Base-by-base conservation (phyloP, 1,140 invertebrate species). In the Holotrichia oblita region DNA sequence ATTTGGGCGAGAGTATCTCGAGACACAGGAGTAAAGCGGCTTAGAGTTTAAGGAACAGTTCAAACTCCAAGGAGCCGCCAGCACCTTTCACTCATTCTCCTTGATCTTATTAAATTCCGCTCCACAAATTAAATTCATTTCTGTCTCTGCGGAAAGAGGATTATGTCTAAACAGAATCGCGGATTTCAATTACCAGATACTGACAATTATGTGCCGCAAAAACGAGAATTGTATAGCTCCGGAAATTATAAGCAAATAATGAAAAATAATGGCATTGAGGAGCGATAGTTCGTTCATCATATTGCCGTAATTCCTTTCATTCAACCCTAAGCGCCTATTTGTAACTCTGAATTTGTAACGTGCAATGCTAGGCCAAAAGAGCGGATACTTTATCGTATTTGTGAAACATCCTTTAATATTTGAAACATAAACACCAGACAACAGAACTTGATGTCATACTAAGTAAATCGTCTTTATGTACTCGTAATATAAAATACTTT, bases 61-160 rank as follows among this genome's bases (percentile, higher is more conserved):
- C 74, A 76, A 42, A 55, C 74, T 12, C 74, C 22, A 22, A 12
- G 61, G 20, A 64, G 61, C 6, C 61, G 3, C 61, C 22, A 64
- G 6, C 61, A 27, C n/a, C 61, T 20, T 64, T 64, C 61, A 64
- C 61, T 76, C 40, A 44, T 42, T 55, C 42, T 42, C 74, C 40
- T 76, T 76, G 34, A 55, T 76, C 74, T 76, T 76, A 55, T 76
- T 76, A 55, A 76, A 48, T 76, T 76, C 61, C 42, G 40, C 74
- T 76, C 40, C 42, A 76, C 42, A 76, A 76, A 76, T 76, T 76
- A 76, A 76, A 76, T 76, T 76, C 74, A 55, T 76, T 76, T 73
- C 72, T 40, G 72, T 12, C 24, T 73, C 27, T 69, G 24, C n/a
- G 40, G 34, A 41, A 41, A 73, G 72, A 40, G 61, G 61, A 64